Conservation (phyloP, 2,797 vertebrate genomes). For the Phoxinus dragarum region DNA sequence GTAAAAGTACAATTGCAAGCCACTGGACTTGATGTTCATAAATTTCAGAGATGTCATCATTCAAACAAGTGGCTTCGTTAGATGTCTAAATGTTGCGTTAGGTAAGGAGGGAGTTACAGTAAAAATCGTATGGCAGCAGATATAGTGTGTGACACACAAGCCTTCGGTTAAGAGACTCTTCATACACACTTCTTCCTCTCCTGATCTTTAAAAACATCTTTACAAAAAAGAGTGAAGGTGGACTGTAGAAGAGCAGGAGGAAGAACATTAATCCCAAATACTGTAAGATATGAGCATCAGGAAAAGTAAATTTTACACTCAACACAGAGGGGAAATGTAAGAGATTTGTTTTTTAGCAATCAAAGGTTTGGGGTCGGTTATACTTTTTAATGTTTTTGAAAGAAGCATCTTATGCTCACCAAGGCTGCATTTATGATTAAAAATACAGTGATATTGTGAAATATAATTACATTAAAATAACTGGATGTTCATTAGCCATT, state of each 20-base stretch:
- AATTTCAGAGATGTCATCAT: background rate
- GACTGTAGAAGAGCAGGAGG: background rate
- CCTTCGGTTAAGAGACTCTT: slow-evolving; percentile 23
- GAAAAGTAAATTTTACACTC: background rate
- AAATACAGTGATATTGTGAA: background rate
- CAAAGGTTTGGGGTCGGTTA: background rate
- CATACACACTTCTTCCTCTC: background rate
- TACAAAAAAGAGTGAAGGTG: background rate
- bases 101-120: background rate
- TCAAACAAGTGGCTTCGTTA: background rate
- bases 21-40: background rate
- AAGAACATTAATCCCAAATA: background rate
- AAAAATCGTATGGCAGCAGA: background rate
- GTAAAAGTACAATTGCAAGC: background rate
- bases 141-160: background rate
- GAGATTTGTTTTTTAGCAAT: background rate
- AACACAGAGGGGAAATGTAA: background rate
- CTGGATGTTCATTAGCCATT: background rate
- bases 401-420: background rate
- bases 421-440: background rate
- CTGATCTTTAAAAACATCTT: too few relatives aligned
- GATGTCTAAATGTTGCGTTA: background rate
- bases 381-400: too few relatives aligned
- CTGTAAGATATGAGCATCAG: background rate
- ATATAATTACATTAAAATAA: background rate